Percentiles rank a stretch among this genome's conserved stretches.
Conservation (phyloP, 35 echinoderm and acorn worm species). For the Nesometra sesokonis region DNA sequence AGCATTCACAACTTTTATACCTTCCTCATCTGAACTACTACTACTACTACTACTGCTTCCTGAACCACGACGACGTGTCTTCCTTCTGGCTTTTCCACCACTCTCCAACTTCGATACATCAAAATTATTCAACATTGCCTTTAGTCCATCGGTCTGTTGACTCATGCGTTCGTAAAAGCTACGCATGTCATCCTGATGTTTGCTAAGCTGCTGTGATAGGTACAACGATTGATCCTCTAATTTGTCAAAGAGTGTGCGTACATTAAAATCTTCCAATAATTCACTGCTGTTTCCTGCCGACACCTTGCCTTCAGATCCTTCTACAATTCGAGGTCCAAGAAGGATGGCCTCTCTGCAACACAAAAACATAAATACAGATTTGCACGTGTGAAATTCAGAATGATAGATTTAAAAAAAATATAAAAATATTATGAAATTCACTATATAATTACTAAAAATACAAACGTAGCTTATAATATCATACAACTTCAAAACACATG, state of each 20-base stretch:
- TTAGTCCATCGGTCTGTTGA: constrained; percentile 92
- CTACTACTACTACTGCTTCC: neutral
- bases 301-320: constrained; percentile 16
- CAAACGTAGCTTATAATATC: too few relatives aligned
- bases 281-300: neutral
- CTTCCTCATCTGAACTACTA: neutral
- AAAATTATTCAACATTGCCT: constrained; percentile 43
- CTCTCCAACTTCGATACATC: constrained; percentile 67
- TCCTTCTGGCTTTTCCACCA: constrained; percentile 20
- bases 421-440: too few relatives aligned
- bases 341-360: constrained; percentile 23
- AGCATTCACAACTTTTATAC: neutral
- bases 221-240: constrained; percentile 91
- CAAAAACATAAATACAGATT: neutral
- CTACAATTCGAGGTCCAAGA: constrained; percentile 38
- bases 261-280: constrained; percentile 87
- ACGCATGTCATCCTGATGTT: constrained; percentile 84
- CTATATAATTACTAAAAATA: too few relatives aligned
- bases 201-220: constrained; percentile 79
- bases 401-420: too few relatives aligned
- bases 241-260: constrained; percentile 89
- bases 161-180: constrained; percentile 94
- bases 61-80: neutral
- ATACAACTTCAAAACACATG: too few relatives aligned
- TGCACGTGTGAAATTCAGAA: too few relatives aligned